These are phyloP conservation scores for Excalfactoria chinensis DNA, from an alignment of 2,113 vertebrate genomes.

Conservation along the genomic window DNA sequence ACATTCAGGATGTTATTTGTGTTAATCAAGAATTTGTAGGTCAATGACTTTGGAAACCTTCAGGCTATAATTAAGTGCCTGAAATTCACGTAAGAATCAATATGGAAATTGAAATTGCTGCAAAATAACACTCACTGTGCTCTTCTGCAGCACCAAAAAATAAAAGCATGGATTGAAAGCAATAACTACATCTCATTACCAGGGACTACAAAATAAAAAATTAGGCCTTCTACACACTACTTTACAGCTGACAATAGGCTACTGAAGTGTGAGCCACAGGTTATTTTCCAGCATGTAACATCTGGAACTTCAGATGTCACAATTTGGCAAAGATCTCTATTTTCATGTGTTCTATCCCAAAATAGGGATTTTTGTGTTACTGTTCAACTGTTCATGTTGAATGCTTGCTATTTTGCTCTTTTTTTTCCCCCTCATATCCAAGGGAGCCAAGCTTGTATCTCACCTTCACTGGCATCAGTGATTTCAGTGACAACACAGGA, in stretches of 20 bases:
- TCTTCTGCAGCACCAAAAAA: neutral
- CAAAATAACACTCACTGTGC: neutral
- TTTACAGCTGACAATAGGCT: neutral
- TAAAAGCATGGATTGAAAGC: neutral
- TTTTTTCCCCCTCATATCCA: no score
- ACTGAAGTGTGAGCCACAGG: neutral
- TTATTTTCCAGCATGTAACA: neutral
- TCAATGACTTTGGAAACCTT: neutral
- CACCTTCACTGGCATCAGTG: neutral
- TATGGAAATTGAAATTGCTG: neutral
- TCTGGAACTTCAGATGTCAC: neutral
- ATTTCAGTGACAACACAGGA: neutral
- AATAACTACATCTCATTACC: neutral
- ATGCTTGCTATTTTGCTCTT: neutral
- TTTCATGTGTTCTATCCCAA: neutral
- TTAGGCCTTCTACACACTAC: neutral
- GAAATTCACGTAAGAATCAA: neutral
- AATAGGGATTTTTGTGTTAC: neutral
- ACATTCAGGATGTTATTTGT: neutral
- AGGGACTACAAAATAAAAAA: neutral
- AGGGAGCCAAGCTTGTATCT: neutral
- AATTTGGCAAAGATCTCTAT: neutral
- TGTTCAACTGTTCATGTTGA: neutral
- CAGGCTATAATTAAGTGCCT: constrained; percentile 8
- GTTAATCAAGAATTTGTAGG: constrained; percentile 20